Evolutionary conservation across 1,140 invertebrate genomes (phyloP).

Genomic region (Arion vulgaris): DNA sequence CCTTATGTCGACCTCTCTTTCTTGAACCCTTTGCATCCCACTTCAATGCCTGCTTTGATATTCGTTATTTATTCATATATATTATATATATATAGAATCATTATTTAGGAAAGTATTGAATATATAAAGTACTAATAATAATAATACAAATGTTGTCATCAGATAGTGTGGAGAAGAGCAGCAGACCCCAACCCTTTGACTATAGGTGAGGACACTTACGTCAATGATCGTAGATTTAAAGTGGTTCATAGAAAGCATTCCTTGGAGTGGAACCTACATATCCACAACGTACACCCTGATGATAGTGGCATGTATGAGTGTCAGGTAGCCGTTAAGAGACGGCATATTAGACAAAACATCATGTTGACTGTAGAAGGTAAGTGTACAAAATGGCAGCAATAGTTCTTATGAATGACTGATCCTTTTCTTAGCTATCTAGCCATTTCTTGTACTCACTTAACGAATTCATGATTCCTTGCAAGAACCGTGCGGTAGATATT

Average conservation of each 20-base stretch:
- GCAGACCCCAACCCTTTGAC: slow-evolving; percentile 56
- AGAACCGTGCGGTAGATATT: too few species aligned
- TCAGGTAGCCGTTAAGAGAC: slow-evolving; percentile 51
- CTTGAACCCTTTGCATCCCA: too few species aligned
- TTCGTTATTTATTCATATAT: too few species aligned
- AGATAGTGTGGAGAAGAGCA: slow-evolving; percentile 59
- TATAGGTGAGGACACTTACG: slow-evolving; percentile 48
- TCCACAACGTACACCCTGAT: slow-evolving; percentile 46
- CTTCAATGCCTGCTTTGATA: too few species aligned
- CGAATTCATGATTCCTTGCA: too few species aligned
- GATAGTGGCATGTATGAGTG: slow-evolving; percentile 61
- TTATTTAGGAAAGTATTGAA: too few species aligned
- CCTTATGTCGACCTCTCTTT: too few species aligned
- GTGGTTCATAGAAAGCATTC: slow-evolving; percentile 50
- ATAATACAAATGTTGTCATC: not conserved
- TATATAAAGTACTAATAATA: too few species aligned
- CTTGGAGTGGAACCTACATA: slow-evolving; percentile 58
- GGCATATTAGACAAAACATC: slow-evolving; percentile 47
- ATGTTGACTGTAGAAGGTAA: slow-evolving; percentile 53
- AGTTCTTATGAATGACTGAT: too few species aligned
- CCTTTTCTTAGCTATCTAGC: too few species aligned
- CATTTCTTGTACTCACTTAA: too few species aligned
- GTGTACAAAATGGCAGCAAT: not conserved
- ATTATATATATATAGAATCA: too few species aligned
- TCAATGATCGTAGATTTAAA: slow-evolving; percentile 47